Conservation (phyloP, 2,797 vertebrate genomes). For the Parambassis ranga region DNA sequence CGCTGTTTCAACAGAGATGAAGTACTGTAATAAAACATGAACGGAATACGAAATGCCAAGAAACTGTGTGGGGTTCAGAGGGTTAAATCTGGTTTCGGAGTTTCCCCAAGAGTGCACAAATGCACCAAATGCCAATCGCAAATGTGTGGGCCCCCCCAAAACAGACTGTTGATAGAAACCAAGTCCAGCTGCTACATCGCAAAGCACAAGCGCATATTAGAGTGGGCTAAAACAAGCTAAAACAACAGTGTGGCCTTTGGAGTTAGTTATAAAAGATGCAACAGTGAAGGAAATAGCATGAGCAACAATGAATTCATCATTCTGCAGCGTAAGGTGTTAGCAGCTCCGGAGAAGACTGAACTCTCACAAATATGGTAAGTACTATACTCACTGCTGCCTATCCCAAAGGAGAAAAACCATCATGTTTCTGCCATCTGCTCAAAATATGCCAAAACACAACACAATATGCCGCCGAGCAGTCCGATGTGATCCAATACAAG, state of each 20-base stretch:
- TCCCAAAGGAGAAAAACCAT: conserved; percentile 11
- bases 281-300: conserved; percentile 21
- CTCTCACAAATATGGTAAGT: conserved; percentile 12
- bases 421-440: neutral
- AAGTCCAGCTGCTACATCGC: conserved; percentile 1
- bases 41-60: too few species aligned
- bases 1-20: too few species aligned
- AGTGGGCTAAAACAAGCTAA: conserved; percentile 14
- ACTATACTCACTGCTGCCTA: conserved; percentile 9
- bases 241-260: conserved; percentile 27
- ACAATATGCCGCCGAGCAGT: conserved; percentile 10
- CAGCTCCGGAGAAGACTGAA: conserved; percentile 16
- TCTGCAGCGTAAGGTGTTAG: conserved; percentile 26
- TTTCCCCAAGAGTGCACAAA: conserved; percentile 5
- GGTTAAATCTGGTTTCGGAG: neutral
- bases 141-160: conserved; percentile 11
- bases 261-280: conserved; percentile 31
- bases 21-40: too few species aligned
- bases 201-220: conserved; percentile 8
- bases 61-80: too few species aligned
- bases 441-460: conserved; percentile 19
- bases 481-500: conserved; percentile 6
- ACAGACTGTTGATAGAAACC: conserved; percentile 9
- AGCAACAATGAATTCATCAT: conserved; percentile 47
- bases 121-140: neutral